Percentiles rank a stretch among this genome's conserved stretches.
phyloP scores from a whole-genome alignment of 1,140 invertebrate genomes.

The Aphelenchoides avenae region DNA sequence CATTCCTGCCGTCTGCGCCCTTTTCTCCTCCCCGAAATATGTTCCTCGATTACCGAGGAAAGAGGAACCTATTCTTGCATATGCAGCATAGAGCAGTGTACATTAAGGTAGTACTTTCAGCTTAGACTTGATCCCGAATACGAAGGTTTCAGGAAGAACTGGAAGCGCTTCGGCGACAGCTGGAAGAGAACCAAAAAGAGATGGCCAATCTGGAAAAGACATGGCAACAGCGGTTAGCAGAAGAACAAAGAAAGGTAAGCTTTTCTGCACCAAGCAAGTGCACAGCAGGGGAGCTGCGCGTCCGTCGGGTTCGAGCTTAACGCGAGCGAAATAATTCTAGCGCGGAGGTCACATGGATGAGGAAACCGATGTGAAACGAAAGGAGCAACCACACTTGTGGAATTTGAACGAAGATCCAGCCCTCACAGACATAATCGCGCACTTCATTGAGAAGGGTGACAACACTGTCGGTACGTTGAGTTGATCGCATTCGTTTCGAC shows the following conservation, averaged over 20 bases:
- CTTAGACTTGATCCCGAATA: conserved; percentile 61
- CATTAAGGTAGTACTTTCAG: conserved; percentile 56
- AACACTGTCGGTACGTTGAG: conserved; percentile 64
- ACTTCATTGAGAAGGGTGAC: conserved; percentile 63
- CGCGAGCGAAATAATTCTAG: too few relatives aligned
- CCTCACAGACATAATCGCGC: conserved; percentile 65
- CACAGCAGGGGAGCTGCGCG: too few relatives aligned
- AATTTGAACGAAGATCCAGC: conserved; percentile 68
- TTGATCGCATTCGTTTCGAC: conserved; percentile 23
- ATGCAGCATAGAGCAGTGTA: neutral
- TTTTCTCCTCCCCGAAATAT: too few relatives aligned
- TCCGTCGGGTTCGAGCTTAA: too few relatives aligned
- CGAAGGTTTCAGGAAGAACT: conserved; percentile 64
- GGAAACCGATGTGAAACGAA: too few relatives aligned
- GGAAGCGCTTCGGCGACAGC: conserved; percentile 54
- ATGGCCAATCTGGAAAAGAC: conserved; percentile 65
- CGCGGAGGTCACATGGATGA: too few relatives aligned
- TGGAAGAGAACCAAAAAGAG: conserved; percentile 65
- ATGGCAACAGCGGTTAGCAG: conserved; percentile 64
- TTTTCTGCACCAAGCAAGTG: too few relatives aligned
- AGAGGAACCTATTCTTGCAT: conserved; percentile 1
- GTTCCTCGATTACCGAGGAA: too few relatives aligned
- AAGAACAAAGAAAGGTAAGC: conserved; percentile 52
- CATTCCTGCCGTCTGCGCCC: too few relatives aligned
- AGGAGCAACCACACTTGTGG: conserved; percentile 49